Evolutionary conservation across 1,140 invertebrate species (phyloP).

Genomic region (Cotesia typhae): DNA sequence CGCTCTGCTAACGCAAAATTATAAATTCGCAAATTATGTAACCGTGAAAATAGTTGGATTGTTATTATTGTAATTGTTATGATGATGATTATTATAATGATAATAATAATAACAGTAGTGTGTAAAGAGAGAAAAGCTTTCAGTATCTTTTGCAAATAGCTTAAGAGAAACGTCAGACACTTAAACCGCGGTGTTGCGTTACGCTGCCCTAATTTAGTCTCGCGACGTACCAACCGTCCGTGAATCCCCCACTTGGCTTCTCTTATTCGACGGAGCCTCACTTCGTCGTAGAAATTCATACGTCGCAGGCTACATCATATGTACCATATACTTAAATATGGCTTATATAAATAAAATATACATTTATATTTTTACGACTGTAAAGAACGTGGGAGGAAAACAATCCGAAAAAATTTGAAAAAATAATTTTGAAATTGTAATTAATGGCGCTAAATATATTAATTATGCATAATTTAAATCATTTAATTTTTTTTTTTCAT

Average conservation of each 20-base stretch:
- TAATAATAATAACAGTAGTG: not conserved
- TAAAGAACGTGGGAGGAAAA: not conserved
- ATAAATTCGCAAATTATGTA: not conserved
- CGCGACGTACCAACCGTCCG: slow-evolving; percentile 49
- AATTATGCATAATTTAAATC: too few species aligned
- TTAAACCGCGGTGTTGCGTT: slow-evolving; percentile 63
- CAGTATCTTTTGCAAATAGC: slow-evolving; percentile 13
- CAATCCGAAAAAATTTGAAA: not conserved
- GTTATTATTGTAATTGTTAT: too few species aligned
- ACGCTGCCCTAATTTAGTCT: slow-evolving; percentile 67
- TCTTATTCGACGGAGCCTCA: slow-evolving; percentile 36
- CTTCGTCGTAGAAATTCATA: slow-evolving; percentile 57
- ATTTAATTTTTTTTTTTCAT: too few species aligned
- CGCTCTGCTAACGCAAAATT: not conserved
- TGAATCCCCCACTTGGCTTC: slow-evolving; percentile 36
- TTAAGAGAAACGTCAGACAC: slow-evolving; percentile 21
- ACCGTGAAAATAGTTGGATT: not conserved
- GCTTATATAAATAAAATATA: not conserved
- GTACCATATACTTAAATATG: too few species aligned
- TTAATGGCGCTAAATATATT: too few species aligned
- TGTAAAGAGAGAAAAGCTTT: not conserved
- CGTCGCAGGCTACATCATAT: slow-evolving; percentile 12
- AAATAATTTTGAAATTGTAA: too few species aligned
- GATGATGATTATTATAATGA: not conserved
- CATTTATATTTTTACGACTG: slow-evolving; percentile 8